Percentiles rank a stretch among this genome's conserved stretches.
Evolutionary conservation across 2,113 vertebrate species (phyloP).

Genomic region (Tetraodon nigroviridis): DNA sequence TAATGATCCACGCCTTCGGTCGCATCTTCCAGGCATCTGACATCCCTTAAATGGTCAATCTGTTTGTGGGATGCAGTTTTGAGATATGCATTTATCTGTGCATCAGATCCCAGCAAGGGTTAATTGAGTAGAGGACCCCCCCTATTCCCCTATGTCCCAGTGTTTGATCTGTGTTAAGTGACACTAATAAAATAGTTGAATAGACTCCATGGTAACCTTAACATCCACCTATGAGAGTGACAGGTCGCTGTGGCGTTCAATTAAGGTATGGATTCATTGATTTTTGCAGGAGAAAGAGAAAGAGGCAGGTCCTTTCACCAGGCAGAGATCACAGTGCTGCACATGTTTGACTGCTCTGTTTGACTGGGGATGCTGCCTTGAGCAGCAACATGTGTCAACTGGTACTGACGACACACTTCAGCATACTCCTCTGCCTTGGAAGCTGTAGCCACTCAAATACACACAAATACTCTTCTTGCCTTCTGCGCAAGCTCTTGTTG

Average conservation of each 20-base stretch:
- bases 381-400: no score
- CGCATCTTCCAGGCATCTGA: no score
- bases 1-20: no score
- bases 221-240: conserved; percentile 1
- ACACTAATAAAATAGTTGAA: not conserved
- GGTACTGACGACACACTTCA: not conserved
- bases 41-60: no score
- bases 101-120: not conserved
- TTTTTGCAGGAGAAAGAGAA: not conserved
- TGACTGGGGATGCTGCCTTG: not conserved
- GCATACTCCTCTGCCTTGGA: not conserved
- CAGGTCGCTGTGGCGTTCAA: conserved; percentile 9
- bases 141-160: not conserved
- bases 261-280: conserved; percentile 13
- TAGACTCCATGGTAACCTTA: not conserved
- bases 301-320: not conserved
- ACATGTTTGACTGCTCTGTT: not conserved
- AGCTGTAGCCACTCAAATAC: conserved; percentile 4
- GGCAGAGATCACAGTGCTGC: conserved; percentile 3
- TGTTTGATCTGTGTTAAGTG: not conserved
- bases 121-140: not conserved
- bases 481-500: conserved; percentile 5
- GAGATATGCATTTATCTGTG: not conserved
- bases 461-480: not conserved
- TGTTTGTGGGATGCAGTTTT: no score